Percentiles rank a stretch among this genome's conserved stretches.
phyloP scores from a whole-genome alignment of 2,113 vertebrate species.

The Vimba vimba region DNA sequence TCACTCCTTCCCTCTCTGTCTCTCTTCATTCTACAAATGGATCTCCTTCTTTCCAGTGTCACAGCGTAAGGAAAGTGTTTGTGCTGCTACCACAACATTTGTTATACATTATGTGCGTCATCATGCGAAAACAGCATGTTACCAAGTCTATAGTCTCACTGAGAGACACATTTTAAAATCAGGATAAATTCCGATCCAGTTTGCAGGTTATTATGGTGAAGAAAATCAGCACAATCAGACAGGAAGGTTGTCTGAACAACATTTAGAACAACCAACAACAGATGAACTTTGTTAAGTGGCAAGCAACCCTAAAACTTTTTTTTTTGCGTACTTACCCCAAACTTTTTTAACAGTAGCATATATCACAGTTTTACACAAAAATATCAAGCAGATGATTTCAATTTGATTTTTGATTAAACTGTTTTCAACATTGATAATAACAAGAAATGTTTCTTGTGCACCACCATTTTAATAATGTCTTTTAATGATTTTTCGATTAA shows the following conservation, averaged over 20 bases:
- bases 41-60: neutral
- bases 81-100: conserved; percentile 10
- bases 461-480: neutral
- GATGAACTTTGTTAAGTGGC: neutral
- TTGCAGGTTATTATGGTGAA: neutral
- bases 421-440: neutral
- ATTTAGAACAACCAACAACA: too few species aligned
- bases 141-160: conserved; percentile 2
- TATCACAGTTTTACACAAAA: too few species aligned
- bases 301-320: neutral
- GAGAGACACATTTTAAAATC: neutral
- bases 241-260: neutral
- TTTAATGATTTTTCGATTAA: too few species aligned
- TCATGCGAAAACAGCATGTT: neutral
- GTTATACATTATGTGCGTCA: neutral
- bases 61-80: neutral
- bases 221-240: neutral
- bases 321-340: too few species aligned
- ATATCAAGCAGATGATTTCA: neutral
- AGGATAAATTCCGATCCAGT: neutral
- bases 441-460: neutral
- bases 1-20: neutral
- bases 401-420: neutral
- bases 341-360: too few species aligned
- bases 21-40: conserved; percentile 22